Evolutionary conservation across 1,140 invertebrate species (phyloP), one percentile per base, ranked within the genome.

Genomic region (Anagrus nilaparvatae): DNA sequence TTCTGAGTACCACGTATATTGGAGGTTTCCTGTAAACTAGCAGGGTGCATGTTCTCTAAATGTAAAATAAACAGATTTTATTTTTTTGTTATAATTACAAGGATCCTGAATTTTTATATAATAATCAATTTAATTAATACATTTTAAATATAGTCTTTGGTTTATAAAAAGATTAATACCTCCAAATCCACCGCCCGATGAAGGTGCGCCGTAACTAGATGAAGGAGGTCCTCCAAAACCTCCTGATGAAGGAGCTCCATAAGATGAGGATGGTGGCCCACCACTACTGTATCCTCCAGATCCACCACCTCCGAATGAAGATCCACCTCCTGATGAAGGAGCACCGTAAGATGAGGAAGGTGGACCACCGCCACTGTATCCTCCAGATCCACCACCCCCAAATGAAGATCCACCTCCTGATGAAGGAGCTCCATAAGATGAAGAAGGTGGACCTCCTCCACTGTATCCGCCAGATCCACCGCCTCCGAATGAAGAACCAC

Each of bases 131-230:
- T n/a, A n/a, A n/a, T n/a, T n/a, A n/a, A n/a, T n/a, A n/a, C n/a
- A n/a, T n/a, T n/a, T n/a, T n/a, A n/a, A n/a, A n/a, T n/a, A n/a
- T n/a, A n/a, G n/a, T n/a, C n/a, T n/a, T n/a, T n/a, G n/a, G n/a
- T n/a, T n/a, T n/a, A n/a, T n/a, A n/a, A n/a, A n/a, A n/a, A n/a
- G n/a, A n/a, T n/a, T n/a, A n/a, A n/a, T n/a, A 19, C 70, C 69
- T 17, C 69, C 67, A 47, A 65, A 31, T 41, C 57, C 48, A 36
- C 54, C 52, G 29, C 57, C 55, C 16, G 48, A 39, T 27, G 44
- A 53, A 36, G 61, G 57, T 6, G 60, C 60, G n/a, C 67, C 66
- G 44, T 69, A 65, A 32, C 41, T 57, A 2, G 57, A 59, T 10
- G 63, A 63, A 18, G 63, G 59, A 42, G 43, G 60, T n/a, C n/a